A percentile compares a stretch with the other conserved stretches of the same genome.
These are phyloP conservation scores for Paracentrotus lividus DNA, from an alignment of 53 echinoderm and acorn worm genomes.

Conservation along the genomic window DNA sequence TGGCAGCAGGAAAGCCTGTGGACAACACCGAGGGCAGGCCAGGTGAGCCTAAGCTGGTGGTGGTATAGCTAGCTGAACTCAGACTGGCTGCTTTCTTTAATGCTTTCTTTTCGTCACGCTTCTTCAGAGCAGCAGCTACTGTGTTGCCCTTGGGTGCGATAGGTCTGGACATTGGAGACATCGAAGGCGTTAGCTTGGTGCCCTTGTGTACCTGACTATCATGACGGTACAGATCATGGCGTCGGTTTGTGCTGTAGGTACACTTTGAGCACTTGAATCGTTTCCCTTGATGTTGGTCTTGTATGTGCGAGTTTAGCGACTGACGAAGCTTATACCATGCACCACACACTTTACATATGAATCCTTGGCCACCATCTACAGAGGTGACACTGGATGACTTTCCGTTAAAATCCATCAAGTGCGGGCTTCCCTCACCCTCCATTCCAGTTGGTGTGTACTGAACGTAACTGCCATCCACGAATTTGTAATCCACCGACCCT, in stretches of 20 bases:
- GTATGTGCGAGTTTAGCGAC: constrained; percentile 66
- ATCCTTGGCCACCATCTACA: constrained; percentile 8
- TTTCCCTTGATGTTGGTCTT: constrained; percentile 70
- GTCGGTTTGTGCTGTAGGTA: constrained; percentile 63
- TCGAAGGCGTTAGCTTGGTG: neutral
- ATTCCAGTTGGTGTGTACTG: constrained; percentile 6
- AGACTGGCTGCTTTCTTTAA: neutral
- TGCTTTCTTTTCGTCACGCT: constrained; percentile 21
- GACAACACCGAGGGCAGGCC: neutral
- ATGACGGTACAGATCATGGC: constrained; percentile 64
- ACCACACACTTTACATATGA: constrained; percentile 67
- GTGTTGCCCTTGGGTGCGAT: neutral
- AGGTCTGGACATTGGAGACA: too few species aligned
- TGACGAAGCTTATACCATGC: constrained; percentile 69
- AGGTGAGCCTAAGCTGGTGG: neutral
- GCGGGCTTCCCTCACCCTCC: neutral
- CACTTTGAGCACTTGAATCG: constrained; percentile 69
- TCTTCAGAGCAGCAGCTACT: constrained; percentile 46
- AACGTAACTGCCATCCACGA: constrained; percentile 13
- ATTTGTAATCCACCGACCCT: neutral
- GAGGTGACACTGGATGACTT: constrained; percentile 13
- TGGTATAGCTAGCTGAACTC: neutral
- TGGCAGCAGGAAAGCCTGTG: neutral
- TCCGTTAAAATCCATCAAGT: constrained; percentile 52
- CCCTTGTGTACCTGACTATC: constrained; percentile 65